phyloP scores from a whole-genome alignment of 2,888 invertebrate species.

The Latrodectus hesperus region DNA sequence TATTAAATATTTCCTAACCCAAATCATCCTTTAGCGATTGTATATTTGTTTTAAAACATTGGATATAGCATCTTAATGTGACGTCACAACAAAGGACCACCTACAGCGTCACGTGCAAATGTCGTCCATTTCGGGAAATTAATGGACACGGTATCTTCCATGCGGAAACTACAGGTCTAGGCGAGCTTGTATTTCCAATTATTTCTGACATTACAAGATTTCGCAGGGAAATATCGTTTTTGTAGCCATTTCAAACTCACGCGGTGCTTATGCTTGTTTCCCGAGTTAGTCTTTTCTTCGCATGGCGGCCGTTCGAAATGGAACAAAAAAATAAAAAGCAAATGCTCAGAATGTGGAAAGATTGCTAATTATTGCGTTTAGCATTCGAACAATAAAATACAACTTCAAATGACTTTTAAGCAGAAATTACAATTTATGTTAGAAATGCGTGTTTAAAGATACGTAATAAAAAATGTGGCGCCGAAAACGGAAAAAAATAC shows the following conservation, averaged over 20 bases:
- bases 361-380: conserved; percentile 26
- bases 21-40: no score
- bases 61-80: background rate
- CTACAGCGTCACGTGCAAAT: conserved; percentile 60
- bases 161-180: conserved; percentile 50
- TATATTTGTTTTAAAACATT: no score
- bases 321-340: background rate
- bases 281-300: background rate
- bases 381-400: background rate
- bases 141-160: conserved; percentile 60
- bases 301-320: background rate
- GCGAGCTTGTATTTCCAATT: conserved; percentile 59
- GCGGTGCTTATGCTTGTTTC: conserved; percentile 25
- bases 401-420: background rate
- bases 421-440: background rate
- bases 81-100: conserved; percentile 53
- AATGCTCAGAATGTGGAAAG: conserved; percentile 21
- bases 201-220: conserved; percentile 65
- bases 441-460: background rate
- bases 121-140: conserved; percentile 58
- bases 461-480: background rate
- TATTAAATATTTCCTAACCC: no score
- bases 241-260: conserved; percentile 15
- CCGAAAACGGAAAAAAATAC: background rate
- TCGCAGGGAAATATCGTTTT: conserved; percentile 32